These are phyloP conservation scores for Felis chaus DNA, from an alignment of 2,113 vertebrate species.

Conservation along the genomic window DNA sequence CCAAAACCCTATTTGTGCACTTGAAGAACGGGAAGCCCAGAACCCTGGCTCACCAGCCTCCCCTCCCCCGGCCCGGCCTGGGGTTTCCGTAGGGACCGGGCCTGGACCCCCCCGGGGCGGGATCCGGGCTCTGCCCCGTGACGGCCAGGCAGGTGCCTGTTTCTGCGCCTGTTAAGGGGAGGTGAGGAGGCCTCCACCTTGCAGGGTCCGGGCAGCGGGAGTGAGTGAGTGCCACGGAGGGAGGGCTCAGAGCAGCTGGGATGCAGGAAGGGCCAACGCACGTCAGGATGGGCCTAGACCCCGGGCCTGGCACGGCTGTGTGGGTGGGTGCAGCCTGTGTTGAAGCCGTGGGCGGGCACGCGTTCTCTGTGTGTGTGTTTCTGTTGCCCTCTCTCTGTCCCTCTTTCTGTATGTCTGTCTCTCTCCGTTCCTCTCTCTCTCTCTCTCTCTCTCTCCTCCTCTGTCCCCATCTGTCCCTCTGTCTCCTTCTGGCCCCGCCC, in stretches of 20 bases:
- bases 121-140: rapidly evolving
- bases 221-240: rapidly evolving
- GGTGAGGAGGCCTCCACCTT: rapidly evolving
- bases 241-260: neutral
- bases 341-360: rapidly evolving
- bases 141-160: rapidly evolving
- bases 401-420: neutral
- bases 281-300: rapidly evolving
- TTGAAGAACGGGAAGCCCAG: neutral
- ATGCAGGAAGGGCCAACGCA: rapidly evolving
- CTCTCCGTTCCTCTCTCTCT: neutral
- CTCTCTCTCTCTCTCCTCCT: neutral
- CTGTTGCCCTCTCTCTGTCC: neutral
- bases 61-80: neutral
- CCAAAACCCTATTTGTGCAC: neutral
- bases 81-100: neutral
- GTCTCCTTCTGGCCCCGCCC: neutral
- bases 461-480: neutral
- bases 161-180: no score
- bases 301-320: neutral
- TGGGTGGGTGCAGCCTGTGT: rapidly evolving
- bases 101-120: rapidly evolving
- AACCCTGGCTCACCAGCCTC: rapidly evolving
- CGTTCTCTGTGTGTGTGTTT: rapidly evolving
- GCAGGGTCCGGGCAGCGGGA: rapidly evolving